Base-by-base conservation (phyloP, 2,888 invertebrate species). In the Chalcosyrphus nemorum region DNA sequence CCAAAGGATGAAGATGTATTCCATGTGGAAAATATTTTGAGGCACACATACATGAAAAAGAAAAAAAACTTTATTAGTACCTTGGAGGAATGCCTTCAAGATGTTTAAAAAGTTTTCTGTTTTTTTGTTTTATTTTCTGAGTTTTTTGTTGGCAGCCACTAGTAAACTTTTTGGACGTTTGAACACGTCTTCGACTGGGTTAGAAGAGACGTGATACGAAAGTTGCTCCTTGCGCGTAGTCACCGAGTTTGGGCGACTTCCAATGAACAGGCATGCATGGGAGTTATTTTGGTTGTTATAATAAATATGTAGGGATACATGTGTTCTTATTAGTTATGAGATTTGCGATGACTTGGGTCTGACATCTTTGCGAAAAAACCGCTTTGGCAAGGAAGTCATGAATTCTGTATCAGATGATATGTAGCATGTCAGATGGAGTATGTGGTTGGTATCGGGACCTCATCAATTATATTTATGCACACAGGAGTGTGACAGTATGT, bases 171-270 rank as follows among this genome's bases (percentile, higher is more conserved):
- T 72, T 72, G 56, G 66, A 72, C 68, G 50, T 72, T 77, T 63
- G 66, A 56, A 77, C 77, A 82, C 77, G 77, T 82, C 57, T 82
- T 68, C 72, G 24, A 63, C 66, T 82, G 52, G 38, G 57, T 43
- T 27, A 61, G 35, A 43, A 29, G 43, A 45, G 56, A 63, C 76
- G 56, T 76, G 70, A 71, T 59, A 43, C 7, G 45, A 50, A 74
- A 74, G 24, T 65, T 63, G 17, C 15, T 52, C 29, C 32, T 38
- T 38, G 38, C 38, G 38, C 13, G 19, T 29, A 9, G n/a, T 24
- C 24, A 5, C 4, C 17, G 13, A 15, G 15, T 32, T 27, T 52
- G 38, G 52, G 15, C 24, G n/a, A 24, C 15, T 24, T 29, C 27
- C 41, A 41, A 15, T 56, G 21, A 45, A 32, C 17, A 19, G 27